Evolutionary conservation across 2,113 vertebrate genomes (phyloP).

Genomic region (Okapia johnstoni): DNA sequence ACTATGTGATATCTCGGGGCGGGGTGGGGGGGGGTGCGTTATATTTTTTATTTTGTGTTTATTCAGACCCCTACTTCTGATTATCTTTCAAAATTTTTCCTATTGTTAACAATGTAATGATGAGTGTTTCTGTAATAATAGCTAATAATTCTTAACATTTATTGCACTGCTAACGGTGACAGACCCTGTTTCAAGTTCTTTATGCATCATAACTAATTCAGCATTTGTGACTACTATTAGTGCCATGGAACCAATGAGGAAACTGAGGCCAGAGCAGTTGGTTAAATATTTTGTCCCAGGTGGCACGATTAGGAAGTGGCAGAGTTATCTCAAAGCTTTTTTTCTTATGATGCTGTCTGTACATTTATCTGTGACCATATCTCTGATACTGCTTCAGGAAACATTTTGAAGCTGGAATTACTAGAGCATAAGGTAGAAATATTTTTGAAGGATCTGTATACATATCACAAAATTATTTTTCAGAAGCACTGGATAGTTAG

Average conservation of each 20-base stretch:
- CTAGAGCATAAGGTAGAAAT: neutral
- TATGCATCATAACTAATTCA: neutral
- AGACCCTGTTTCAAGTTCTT: neutral
- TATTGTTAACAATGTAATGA: neutral
- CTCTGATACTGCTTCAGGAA: neutral
- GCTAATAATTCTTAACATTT: neutral
- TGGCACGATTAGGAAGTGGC: neutral
- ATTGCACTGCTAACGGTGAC: neutral
- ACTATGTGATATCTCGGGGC: accelerated
- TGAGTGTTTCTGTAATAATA: neutral
- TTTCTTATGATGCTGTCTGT: neutral
- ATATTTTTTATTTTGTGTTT: neutral
- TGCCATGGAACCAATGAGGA: neutral
- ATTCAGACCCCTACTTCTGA: neutral
- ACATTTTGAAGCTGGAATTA: neutral
- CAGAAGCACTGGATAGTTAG: neutral
- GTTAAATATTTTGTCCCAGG: neutral
- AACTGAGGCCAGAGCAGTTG: neutral
- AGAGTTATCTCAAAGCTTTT: neutral
- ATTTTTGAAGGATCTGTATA: neutral
- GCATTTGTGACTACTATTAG: neutral
- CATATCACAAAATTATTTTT: neutral
- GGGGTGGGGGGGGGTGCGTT: neutral
- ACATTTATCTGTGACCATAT: neutral
- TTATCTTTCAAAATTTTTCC: neutral